Percentiles rank a stretch among this genome's conserved stretches.
phyloP scores from a whole-genome alignment of 1,140 invertebrate species.

The Trichoplusia ni region DNA sequence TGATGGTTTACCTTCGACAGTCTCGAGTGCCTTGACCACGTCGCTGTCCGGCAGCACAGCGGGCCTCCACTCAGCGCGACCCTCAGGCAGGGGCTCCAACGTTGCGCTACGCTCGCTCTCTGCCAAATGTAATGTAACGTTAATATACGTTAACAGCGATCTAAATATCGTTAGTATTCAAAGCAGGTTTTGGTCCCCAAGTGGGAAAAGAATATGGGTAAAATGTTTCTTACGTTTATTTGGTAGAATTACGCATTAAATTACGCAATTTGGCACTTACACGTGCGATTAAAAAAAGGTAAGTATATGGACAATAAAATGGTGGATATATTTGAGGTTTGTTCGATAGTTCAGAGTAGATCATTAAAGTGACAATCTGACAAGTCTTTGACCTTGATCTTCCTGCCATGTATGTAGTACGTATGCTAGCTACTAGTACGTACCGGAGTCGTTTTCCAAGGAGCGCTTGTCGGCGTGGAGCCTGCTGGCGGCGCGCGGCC shows the following conservation, averaged over 20 bases:
- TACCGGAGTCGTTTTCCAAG: constrained; percentile 91
- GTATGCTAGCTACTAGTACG: background rate
- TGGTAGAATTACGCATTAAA: too few relatives aligned
- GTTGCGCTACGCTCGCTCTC: constrained; percentile 88
- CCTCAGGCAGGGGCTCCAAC: constrained; percentile 87
- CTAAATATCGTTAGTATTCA: too few relatives aligned
- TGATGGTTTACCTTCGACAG: constrained; percentile 87
- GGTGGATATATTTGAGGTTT: too few relatives aligned
- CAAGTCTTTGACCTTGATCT: background rate
- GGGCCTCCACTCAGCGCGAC: constrained; percentile 88
- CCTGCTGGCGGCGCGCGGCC: constrained; percentile 83
- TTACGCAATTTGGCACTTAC: too few relatives aligned
- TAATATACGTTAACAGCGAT: too few relatives aligned
- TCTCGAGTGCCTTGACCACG: constrained; percentile 91
- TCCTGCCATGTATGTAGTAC: background rate
- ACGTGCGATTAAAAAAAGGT: too few relatives aligned
- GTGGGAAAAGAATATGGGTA: too few relatives aligned
- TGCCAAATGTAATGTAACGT: constrained; percentile 49
- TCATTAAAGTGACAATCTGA: too few relatives aligned
- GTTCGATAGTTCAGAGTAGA: too few relatives aligned
- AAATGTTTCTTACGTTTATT: too few relatives aligned
- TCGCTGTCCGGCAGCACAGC: constrained; percentile 89
- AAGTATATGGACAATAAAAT: too few relatives aligned
- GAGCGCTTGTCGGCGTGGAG: constrained; percentile 86
- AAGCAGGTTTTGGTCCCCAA: too few relatives aligned